Percentiles rank a stretch among this genome's conserved stretches.
Evolutionary conservation across 2,113 vertebrate genomes (phyloP).

Genomic region (Passer montanus): DNA sequence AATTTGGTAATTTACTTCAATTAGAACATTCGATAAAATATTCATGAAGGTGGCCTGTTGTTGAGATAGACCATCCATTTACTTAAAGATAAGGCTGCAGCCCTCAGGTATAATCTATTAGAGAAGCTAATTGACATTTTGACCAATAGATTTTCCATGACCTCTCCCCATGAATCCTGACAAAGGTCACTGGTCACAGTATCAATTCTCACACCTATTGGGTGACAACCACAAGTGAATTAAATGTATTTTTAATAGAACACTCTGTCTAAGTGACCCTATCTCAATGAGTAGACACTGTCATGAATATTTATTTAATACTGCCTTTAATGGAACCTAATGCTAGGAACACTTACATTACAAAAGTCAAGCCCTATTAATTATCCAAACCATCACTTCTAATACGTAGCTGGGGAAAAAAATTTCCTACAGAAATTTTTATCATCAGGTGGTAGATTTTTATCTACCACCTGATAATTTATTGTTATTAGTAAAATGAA

Average conservation of each 20-base stretch:
- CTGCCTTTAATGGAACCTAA: not conserved
- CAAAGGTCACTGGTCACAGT: not conserved
- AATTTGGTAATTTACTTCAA: conserved; percentile 47
- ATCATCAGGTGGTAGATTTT: not conserved
- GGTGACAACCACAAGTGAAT: conserved; percentile 63
- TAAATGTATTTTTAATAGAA: conserved; percentile 75
- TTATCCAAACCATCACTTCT: not conserved
- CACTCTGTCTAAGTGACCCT: conserved; percentile 69
- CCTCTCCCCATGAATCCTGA: conserved; percentile 7
- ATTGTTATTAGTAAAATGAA: not conserved
- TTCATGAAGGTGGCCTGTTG: conserved; percentile 12
- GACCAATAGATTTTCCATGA: conserved; percentile 22
- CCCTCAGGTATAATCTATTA: conserved; percentile 21
- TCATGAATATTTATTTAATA: conserved; percentile 77
- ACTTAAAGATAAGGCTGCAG: not conserved
- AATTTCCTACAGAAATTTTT: not conserved
- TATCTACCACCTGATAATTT: not conserved
- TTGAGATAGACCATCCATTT: not conserved
- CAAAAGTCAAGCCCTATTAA: conserved; percentile 15
- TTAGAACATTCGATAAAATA: conserved; percentile 48
- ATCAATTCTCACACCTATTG: conserved; percentile 7
- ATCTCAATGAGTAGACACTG: conserved; percentile 55
- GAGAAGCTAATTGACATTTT: conserved; percentile 40
- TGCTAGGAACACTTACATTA: not conserved
- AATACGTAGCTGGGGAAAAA: not conserved